Base-by-base conservation (phyloP, 2,888 invertebrate species). In the Physocephala rufipes region DNA sequence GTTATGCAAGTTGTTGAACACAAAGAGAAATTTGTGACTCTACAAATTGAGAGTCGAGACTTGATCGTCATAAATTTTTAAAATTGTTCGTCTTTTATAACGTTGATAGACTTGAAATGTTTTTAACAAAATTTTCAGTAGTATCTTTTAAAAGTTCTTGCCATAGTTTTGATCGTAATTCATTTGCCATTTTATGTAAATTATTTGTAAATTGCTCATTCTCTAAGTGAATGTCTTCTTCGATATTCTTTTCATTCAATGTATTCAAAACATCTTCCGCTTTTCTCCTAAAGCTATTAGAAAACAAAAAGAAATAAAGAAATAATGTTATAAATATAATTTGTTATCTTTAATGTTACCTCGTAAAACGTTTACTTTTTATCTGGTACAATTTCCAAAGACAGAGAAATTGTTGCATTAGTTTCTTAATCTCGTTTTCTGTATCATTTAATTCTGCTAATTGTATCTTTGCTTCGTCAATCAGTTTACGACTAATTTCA, bases 341-440 rank as follows among this genome's bases (percentile, higher is more conserved):
- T 36, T 36, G 36, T 36, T 36, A 36, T 36, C 36, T 36, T 61
- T 28, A 2, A 36, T 62, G 21, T 64, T 75, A 77, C 77, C 73
- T 70, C 69, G 76, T 63, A 71, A 74, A 75, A 51, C 74, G 64
- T 51, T 74, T 70, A 15, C 71, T 65, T 73, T 69, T 73, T 21
- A 68, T 67, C 49, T 70, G 62, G 66, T 72, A 76, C 9, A 55
- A 55, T 36, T 76, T 71, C 58, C 73, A 74, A 69, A 76, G 74
- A 47, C 68, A 63, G 28, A 68, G 62, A 24, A 77, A 66, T 72
- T 76, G 74, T 49, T 64, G 70, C 19, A 71, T 47, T 49, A 75
- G 67, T 21, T 65, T 62, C 7, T 69, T 64, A 36, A 75, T 67
- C 63, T 74, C 74, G 12, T 2, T 24, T 64, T 63, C 62, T 1